Evolutionary conservation across 2,113 vertebrate species (phyloP), one percentile per base, ranked within the genome.

Genomic region (Struthidea cinerea): DNA sequence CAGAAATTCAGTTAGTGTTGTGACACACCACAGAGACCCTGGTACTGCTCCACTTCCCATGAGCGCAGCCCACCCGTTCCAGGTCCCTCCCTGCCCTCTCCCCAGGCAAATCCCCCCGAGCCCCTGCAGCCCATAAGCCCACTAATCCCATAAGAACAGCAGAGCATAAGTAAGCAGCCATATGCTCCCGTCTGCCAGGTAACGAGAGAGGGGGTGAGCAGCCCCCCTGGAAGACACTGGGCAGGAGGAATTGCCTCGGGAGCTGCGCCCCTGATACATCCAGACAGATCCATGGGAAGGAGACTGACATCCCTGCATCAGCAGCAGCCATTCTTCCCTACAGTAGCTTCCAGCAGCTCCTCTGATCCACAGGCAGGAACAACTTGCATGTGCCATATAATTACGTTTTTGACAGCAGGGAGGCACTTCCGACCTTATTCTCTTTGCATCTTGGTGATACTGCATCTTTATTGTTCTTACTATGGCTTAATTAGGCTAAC

Each of bases 141-240:
- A 0, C 53, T 94, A 91, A 95, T 90, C 57, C 71, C 68, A 42
- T 92, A 92, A 94, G 87, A 86, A 68, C 32, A 85, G 70, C 49
- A 76, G 74, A 63, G 44, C 67, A 19, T 79, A 96, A 95, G 70
- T 64, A 91, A 83, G 84, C 26, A 91, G 61, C 92, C 92, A 95
- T 83, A 91, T 94, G 96, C 20, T 91, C 70, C 81, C 0, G 1
- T 84, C 90, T 91, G 92, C 65, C 4, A 5, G 24, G 27, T 56
- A 47, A 67, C 41, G 61, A 91, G 23, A 90, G 69, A 77, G 16
- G 26, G 52, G 19, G 14, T 16, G 39, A 70, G 39, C 16, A 74
- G 59, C 12, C 19, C 18, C 14, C 41, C 3, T 3, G 14, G 35
- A 85, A 89, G 33, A 18, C 6, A 7, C 60, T 70, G 37, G 60